Base-by-base conservation (phyloP, 2,888 invertebrate genomes). In the Troides helena region DNA sequence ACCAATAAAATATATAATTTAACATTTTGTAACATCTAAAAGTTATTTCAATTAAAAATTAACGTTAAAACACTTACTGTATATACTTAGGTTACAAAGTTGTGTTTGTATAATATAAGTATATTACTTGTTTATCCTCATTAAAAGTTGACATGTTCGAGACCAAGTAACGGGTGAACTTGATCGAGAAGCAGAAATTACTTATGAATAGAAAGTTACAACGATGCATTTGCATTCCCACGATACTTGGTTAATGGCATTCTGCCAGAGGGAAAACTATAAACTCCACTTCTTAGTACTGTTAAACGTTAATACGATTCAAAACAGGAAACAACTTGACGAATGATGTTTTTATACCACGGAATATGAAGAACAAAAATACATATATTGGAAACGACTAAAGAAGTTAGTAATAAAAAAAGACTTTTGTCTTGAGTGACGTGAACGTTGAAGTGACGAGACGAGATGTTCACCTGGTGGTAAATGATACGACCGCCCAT, bases 201-300 rank as follows among this genome's bases (percentile, higher is more conserved):
- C 62, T 68, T 68, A 57, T 62, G 62, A 68, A 62, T 57, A 68
- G 62, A 62, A 63, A 68, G 14, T 68, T 58, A 68, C 67, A 61
- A 61, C 67, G 56, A 39, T 67, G 56, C 61, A 67, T 21, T 60
- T 36, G 53, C 61, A 30, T 61, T 61, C 50, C 50, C 60, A 36
- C 61, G 53, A 56, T 61, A 61, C 67, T 67, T 39, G 50, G 67
- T 46, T 67, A 61, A 67, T 61, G 56, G 36, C 57, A 57, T 8
- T 21, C 57, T 2, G n/a, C 21, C 18, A 50, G 18, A 57, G 53
- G 21, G 57, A 57, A 57, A 57, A 57, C 57, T 57, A 57, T 57
- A 21, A n/a, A 18, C 21, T 10, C 50, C 12, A 14, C 46, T 12
- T 50, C 50, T 18, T 1, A 50, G 18, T 50, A 50, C 18, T 50